phyloP scores from a whole-genome alignment of 2,888 invertebrate genomes.

The Reticulitermes lucifugus region DNA sequence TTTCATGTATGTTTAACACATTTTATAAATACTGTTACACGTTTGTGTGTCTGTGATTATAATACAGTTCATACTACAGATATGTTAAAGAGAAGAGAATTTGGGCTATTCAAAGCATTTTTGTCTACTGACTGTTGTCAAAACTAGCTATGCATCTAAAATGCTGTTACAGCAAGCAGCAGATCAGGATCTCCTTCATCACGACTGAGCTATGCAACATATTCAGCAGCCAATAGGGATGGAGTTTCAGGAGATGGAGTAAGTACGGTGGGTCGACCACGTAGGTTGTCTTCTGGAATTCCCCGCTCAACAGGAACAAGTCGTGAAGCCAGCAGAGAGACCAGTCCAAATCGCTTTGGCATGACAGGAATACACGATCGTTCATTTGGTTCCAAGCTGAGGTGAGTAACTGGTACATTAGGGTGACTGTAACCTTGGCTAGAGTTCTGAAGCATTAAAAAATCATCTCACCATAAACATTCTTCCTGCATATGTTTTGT shows the following conservation, averaged over 20 bases:
- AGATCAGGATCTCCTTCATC: constrained; percentile 95
- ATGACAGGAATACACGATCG: constrained; percentile 42
- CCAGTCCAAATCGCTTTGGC: constrained; percentile 63
- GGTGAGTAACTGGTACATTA: constrained; percentile 38
- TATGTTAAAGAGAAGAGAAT: too few species aligned
- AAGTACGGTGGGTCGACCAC: constrained; percentile 46
- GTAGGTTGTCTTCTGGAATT: constrained; percentile 52
- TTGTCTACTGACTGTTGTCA: too few species aligned
- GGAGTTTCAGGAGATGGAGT: constrained; percentile 65
- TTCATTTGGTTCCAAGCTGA: constrained; percentile 59
- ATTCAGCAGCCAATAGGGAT: constrained; percentile 59
- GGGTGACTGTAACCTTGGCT: too few species aligned
- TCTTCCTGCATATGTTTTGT: too few species aligned
- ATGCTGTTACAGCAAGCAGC: constrained; percentile 79
- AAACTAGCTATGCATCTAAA: too few species aligned
- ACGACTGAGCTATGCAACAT: constrained; percentile 79
- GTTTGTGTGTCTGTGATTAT: too few species aligned
- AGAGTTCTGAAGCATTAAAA: too few species aligned
- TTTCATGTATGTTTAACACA: too few species aligned
- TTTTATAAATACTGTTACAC: too few species aligned
- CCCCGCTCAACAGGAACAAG: constrained; percentile 55
- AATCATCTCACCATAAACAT: too few species aligned
- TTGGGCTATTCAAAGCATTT: too few species aligned
- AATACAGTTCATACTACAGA: too few species aligned
- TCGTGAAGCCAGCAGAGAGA: constrained; percentile 60